Evolutionary conservation across 2,113 vertebrate species (phyloP).

Genomic region (Solea solea): DNA sequence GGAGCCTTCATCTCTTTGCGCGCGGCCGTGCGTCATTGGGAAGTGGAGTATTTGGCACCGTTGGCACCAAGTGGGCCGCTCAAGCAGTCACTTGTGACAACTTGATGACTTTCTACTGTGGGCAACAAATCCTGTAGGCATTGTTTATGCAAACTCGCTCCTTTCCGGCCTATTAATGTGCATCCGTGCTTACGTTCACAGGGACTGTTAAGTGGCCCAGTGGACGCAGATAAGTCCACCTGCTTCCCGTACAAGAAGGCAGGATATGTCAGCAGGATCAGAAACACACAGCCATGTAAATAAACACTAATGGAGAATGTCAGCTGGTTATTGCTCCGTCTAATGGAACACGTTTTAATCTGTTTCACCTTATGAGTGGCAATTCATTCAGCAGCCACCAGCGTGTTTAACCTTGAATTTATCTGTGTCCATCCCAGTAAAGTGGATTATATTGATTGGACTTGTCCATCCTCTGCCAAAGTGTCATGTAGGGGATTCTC

Average conservation of each 20-base stretch:
- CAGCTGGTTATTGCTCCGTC: not conserved
- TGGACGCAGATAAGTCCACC: conserved; percentile 52
- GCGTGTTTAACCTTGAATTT: conserved; percentile 68
- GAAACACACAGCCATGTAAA: conserved; percentile 4
- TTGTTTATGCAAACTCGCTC: conserved; percentile 48
- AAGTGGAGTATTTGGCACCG: conserved; percentile 48
- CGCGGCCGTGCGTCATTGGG: conserved; percentile 64
- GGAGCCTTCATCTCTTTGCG: conserved; percentile 27
- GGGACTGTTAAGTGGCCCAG: conserved; percentile 9
- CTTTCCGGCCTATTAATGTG: conserved; percentile 62
- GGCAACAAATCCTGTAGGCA: conserved; percentile 20
- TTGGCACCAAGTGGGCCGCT: conserved; percentile 17
- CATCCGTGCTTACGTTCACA: conserved; percentile 43
- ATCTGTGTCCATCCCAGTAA: conserved; percentile 57
- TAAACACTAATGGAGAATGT: conserved; percentile 10
- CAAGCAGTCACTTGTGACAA: not conserved
- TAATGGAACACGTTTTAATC: conserved; percentile 20
- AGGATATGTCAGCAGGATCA: conserved; percentile 42
- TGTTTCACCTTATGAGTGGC: conserved; percentile 20
- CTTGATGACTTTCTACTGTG: conserved; percentile 31
- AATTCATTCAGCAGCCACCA: conserved; percentile 44
- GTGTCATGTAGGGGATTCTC: conserved; percentile 38
- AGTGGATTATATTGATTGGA: conserved; percentile 72
- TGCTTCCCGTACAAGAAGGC: conserved; percentile 48
- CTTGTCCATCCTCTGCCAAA: conserved; percentile 52